These are phyloP conservation scores for Anableps anableps DNA, from an alignment of 2,797 vertebrate genomes.

Conservation along the genomic window DNA sequence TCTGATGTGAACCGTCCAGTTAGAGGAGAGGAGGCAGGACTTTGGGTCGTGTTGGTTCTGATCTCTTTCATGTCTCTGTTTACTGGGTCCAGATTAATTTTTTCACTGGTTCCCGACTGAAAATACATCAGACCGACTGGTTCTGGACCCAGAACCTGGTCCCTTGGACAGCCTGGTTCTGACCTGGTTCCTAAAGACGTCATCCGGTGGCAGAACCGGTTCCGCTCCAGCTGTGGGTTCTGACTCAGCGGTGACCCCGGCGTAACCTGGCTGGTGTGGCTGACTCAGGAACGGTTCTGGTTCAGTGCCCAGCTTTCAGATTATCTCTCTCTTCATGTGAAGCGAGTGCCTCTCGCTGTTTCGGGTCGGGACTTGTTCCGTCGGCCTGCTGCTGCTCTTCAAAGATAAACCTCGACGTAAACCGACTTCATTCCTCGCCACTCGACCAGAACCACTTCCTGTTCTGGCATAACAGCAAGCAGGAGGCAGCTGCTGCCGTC, in stretches of 20 bases:
- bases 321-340: constrained; percentile 19
- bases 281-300: constrained; percentile 11
- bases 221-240: not conserved
- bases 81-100: constrained; percentile 37
- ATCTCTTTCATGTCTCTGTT: too few species aligned
- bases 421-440: constrained; percentile 68
- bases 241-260: not conserved
- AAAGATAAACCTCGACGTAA: constrained; percentile 72
- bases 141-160: not conserved
- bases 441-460: constrained; percentile 69
- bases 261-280: not conserved
- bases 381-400: constrained; percentile 51
- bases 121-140: not conserved
- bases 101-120: constrained; percentile 42
- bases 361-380: constrained; percentile 58
- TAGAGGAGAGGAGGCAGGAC: not conserved
- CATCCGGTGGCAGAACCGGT: not conserved
- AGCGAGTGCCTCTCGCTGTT: constrained; percentile 13
- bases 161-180: not conserved
- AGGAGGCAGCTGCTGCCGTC: constrained; percentile 42
- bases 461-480: constrained; percentile 57
- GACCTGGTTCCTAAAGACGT: not conserved
- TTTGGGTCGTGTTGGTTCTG: not conserved
- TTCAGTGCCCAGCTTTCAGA: constrained; percentile 9
- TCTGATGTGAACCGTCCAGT: not conserved